These are phyloP conservation scores for Magallana nippona DNA, from an alignment of 2,888 invertebrate genomes.

Conservation along the genomic window DNA sequence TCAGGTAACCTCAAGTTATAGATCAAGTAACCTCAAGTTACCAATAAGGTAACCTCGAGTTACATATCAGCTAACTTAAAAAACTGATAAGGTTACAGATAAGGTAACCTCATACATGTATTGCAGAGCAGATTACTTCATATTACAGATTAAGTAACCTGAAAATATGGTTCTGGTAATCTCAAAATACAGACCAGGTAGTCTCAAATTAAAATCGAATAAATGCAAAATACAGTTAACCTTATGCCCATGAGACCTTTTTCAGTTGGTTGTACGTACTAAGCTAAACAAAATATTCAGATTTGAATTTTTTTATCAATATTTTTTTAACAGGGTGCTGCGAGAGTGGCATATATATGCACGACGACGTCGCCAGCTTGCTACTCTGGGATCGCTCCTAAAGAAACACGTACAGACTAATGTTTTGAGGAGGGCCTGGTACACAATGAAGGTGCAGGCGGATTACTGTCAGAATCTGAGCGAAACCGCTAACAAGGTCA, in stretches of 20 bases:
- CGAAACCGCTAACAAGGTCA: slow-evolving; percentile 60
- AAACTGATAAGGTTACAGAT: too few species aligned
- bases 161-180: too few species aligned
- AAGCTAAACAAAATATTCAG: not conserved
- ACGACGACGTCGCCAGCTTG: slow-evolving; percentile 58
- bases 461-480: slow-evolving; percentile 68
- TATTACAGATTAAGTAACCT: too few species aligned
- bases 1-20: slow-evolving; percentile 64
- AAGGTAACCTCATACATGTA: too few species aligned
- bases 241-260: too few species aligned
- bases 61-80: too few species aligned
- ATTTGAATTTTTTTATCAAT: not conserved
- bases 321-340: slow-evolving; percentile 60
- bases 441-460: slow-evolving; percentile 59
- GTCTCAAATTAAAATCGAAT: too few species aligned
- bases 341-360: slow-evolving; percentile 66
- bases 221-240: too few species aligned
- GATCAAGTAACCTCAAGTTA: slow-evolving; percentile 56
- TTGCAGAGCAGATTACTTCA: too few species aligned
- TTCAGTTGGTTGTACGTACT: too few species aligned
- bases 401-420: slow-evolving; percentile 56
- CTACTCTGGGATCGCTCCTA: slow-evolving; percentile 60
- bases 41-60: too few species aligned
- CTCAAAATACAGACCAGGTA: too few species aligned
- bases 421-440: slow-evolving; percentile 58